Evolutionary conservation across 2,797 vertebrate species (phyloP), one percentile per base, ranked within the genome.

Genomic region (Poecilia gillii): DNA sequence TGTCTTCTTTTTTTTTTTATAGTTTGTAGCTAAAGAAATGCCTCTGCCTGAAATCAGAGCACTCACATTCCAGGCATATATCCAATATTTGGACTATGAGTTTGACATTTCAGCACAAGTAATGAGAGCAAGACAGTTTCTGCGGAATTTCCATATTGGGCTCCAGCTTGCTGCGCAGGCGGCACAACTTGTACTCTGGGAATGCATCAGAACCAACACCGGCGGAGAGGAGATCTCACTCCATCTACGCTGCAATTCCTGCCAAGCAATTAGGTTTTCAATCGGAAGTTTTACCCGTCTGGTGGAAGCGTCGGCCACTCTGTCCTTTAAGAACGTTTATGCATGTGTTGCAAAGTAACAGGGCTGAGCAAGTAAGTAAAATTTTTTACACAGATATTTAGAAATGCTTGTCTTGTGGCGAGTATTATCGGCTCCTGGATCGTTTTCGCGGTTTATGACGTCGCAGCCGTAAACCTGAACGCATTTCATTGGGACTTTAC

Each of bases 71-170:
- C 72, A 76, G 51, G 66, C 43, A 59, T 18, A 72, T 14, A 77
- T 74, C 72, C 59, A 83, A 81, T 45, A 86, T 68, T 72, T 72
- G 14, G 31, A 75, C 62, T 39, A 25, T 55, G 47, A 51, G n/a
- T 80, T 81, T 81, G 77, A 77, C 85, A 75, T 77, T 79, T 82
- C 46, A 79, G 82, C 71, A 76, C 23, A 75, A 62, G 53, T 55
- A 74, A 51, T 6, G 20, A 57, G 45, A 76, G 72, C 33, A 43
- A 28, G 45, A 70, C 53, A 75, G 18, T 66, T 39, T 39, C 64
- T 39, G 18, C 0, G 18, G 36, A 9, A 39, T 66, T 66, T 66
- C 64, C 64, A 66, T 66, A 66, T 66, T 39, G 64, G 18, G 20
- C 33, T 66, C 18, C 64, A 8, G 31, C 14, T 64, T 66, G 62